Conservation (phyloP, 2,888 invertebrate genomes). For the Margaritifera margaritifera region DNA sequence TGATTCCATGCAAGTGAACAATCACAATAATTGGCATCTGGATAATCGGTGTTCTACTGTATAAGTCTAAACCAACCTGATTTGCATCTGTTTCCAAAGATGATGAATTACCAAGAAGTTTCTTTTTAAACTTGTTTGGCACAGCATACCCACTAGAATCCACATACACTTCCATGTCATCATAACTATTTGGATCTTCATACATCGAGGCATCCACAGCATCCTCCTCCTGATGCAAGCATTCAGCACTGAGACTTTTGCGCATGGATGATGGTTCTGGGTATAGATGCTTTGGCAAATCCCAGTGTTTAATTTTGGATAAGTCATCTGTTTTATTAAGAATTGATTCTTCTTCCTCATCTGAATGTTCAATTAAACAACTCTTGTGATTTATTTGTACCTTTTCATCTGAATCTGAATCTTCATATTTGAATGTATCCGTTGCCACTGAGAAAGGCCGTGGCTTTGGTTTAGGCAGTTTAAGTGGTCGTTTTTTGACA, state of each 20-base stretch:
- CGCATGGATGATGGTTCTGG: conserved; percentile 39
- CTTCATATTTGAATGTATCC: conserved; percentile 33
- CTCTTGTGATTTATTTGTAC: neutral
- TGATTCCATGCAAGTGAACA: too few species aligned
- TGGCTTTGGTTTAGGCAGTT: conserved; percentile 36
- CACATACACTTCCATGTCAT: conserved; percentile 57
- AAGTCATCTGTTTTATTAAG: conserved; percentile 8
- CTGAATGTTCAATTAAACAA: neutral
- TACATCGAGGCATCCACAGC: conserved; percentile 29
- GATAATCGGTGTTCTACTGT: neutral
- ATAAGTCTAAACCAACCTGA: neutral
- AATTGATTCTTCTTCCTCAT: conserved; percentile 12
- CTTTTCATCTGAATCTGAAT: conserved; percentile 4
- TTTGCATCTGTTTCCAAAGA: conserved; percentile 7
- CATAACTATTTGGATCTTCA: conserved; percentile 21
- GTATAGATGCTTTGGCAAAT: conserved; percentile 31
- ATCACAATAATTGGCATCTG: neutral
- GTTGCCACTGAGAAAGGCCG: conserved; percentile 41
- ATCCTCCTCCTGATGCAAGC: conserved; percentile 44
- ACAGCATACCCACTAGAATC: conserved; percentile 64
- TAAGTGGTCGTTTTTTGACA: conserved; percentile 23
- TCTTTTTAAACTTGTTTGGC: conserved; percentile 48
- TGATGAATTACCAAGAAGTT: conserved; percentile 8
- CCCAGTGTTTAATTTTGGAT: conserved; percentile 44
- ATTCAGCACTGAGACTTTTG: conserved; percentile 61